These are phyloP conservation scores for Channa argus DNA, from an alignment of 2,113 vertebrate genomes.

Conservation along the genomic window DNA sequence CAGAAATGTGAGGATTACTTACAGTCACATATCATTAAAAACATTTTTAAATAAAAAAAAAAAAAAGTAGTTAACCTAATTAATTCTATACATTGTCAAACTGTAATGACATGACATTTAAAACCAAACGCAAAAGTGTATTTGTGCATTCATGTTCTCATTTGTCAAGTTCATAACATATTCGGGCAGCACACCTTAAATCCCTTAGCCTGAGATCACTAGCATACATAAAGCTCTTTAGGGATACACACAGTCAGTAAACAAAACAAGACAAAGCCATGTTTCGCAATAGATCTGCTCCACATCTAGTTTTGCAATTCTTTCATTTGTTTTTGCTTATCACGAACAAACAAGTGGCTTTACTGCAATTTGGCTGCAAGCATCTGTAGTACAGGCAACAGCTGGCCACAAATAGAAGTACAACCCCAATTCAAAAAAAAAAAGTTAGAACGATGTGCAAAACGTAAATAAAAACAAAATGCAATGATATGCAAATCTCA, in stretches of 20 bases:
- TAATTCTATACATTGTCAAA: too few relatives aligned
- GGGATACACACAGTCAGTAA: background rate
- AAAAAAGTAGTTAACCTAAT: too few relatives aligned
- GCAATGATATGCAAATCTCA: too few relatives aligned
- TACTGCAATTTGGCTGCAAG: background rate
- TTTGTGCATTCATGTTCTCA: too few relatives aligned
- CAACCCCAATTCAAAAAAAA: background rate
- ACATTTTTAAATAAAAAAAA: too few relatives aligned
- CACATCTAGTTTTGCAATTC: slow-evolving; percentile 12
- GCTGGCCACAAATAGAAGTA: background rate
- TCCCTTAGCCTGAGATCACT: background rate
- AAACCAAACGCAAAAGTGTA: too few relatives aligned
- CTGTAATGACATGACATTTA: too few relatives aligned
- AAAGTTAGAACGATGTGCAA: too few relatives aligned
- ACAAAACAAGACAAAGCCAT: slow-evolving; percentile 1
- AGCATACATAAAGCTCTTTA: background rate
- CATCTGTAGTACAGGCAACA: background rate
- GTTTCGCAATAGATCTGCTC: slow-evolving; percentile 14
- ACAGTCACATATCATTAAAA: too few relatives aligned
- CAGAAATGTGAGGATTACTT: too few relatives aligned
- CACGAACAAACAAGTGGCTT: background rate
- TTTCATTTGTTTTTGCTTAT: slow-evolving; percentile 9
- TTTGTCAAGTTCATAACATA: background rate
- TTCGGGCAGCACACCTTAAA: too few relatives aligned
- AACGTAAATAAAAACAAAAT: too few relatives aligned